Evolutionary conservation across 2,888 invertebrate genomes (phyloP).

Genomic region (Plagodis dolabraria): DNA sequence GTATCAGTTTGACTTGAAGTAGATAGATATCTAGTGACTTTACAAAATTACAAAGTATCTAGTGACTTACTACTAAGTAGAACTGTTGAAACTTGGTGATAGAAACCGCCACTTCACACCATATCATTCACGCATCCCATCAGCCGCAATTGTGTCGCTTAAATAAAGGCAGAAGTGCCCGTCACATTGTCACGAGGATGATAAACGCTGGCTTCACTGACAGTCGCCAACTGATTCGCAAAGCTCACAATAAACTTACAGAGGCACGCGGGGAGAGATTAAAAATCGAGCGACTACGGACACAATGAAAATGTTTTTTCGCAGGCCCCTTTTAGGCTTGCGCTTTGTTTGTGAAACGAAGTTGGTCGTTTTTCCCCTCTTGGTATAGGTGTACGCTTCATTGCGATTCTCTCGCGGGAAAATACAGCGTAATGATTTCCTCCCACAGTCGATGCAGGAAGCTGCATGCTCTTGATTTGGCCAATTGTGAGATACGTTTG

Average conservation of each 20-base stretch:
- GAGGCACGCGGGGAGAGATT: slow-evolving; percentile 72
- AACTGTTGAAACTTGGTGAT: not conserved
- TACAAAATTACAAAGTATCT: no score
- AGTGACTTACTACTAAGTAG: not conserved
- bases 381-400: slow-evolving; percentile 60
- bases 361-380: slow-evolving; percentile 70
- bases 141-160: slow-evolving; percentile 17
- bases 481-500: slow-evolving; percentile 44
- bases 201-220: slow-evolving; percentile 57
- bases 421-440: slow-evolving; percentile 75
- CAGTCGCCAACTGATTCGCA: slow-evolving; percentile 60
- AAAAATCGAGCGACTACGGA: slow-evolving; percentile 81
- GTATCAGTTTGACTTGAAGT: no score
- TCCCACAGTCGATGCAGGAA: slow-evolving; percentile 42
- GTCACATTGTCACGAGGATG: slow-evolving; percentile 40
- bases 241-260: slow-evolving; percentile 78
- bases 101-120: slow-evolving; percentile 10
- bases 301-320: slow-evolving; percentile 84
- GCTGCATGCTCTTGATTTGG: slow-evolving; percentile 54
- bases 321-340: slow-evolving; percentile 74
- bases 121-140: slow-evolving; percentile 5
- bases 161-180: slow-evolving; percentile 26
- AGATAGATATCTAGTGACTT: no score
- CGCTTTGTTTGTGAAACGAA: slow-evolving; percentile 83
- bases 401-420: slow-evolving; percentile 65